Base-by-base conservation (phyloP, 2,888 invertebrate genomes). In the Drosophila merina region DNA sequence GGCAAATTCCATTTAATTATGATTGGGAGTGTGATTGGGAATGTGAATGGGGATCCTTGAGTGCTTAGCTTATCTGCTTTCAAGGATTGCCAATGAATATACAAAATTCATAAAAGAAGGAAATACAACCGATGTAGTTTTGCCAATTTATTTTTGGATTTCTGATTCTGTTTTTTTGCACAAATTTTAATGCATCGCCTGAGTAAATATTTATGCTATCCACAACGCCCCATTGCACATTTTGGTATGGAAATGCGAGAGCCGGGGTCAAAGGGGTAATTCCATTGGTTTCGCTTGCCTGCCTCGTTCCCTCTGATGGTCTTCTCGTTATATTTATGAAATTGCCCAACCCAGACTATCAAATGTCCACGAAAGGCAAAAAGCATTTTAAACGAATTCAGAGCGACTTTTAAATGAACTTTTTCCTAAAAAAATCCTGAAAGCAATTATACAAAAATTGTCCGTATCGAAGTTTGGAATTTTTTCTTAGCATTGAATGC, bases 161-260 rank as follows among this genome's bases (percentile, higher is more conserved):
- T 47, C 20, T 20, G 40, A 30, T 5, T 28, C 79, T 76, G 72
- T 69, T 75, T 64, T 60, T 79, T 77, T 77, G 77, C 80, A 86
- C 86, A 77, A 83, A 88, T 86, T 82, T 82, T 86, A 82, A 88
- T 82, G 82, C 77, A 73, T 52, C 64, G 80, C 45, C 69, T 57
- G 66, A 72, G 75, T 82, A 76, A 87, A 82, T 87, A 82, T 81
- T 81, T 82, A 87, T 87, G 79, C 75, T 83, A 86, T 77, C 64
- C 58, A 55, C 68, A 86, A 72, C 77, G 88, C 48, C 73, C 80
- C 88, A 87, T 83, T 82, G 86, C 82, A 87, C 86, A 82, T 67
- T 54, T 42, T 4, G 25, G 36, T 6, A 12, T 40, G 20, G 26
- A 38, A 28, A 50, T 36, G n/a, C 12, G n/a, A 36, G 36, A 12